Evolutionary conservation across 2,888 invertebrate genomes (phyloP).

Genomic region (Chelonus formosanus): DNA sequence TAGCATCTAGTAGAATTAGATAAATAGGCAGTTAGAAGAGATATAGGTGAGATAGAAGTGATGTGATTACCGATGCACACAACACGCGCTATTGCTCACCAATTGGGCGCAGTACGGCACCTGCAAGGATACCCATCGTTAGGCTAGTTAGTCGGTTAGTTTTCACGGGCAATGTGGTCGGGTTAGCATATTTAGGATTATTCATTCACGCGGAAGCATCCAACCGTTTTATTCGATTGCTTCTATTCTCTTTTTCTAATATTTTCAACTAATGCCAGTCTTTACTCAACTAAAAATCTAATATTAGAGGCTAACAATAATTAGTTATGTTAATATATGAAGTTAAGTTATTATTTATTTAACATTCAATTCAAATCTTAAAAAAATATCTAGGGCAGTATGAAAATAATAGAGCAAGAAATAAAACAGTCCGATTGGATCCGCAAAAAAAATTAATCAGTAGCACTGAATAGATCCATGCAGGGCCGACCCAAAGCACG

Average conservation of each 20-base stretch:
- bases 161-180: conserved; percentile 33
- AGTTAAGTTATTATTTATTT: too few species aligned
- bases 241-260: neutral
- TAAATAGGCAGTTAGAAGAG: conserved; percentile 45
- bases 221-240: conserved; percentile 15
- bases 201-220: conserved; percentile 22
- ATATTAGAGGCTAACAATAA: too few species aligned
- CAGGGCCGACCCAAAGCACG: conserved; percentile 62
- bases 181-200: conserved; percentile 33
- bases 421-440: conserved; percentile 30
- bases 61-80: conserved; percentile 93
- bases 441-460: conserved; percentile 35
- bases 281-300: too few species aligned
- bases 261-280: neutral
- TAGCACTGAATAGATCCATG: conserved; percentile 57
- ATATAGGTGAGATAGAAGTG: conserved; percentile 74
- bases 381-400: too few species aligned
- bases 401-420: neutral
- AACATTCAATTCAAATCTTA: too few species aligned
- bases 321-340: too few species aligned
- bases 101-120: conserved; percentile 93
- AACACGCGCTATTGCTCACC: conserved; percentile 95
- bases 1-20: conserved; percentile 45
- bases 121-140: conserved; percentile 70
- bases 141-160: conserved; percentile 60